phyloP scores from a whole-genome alignment of 2,888 invertebrate species.

The Ectropis crepuscularia region DNA sequence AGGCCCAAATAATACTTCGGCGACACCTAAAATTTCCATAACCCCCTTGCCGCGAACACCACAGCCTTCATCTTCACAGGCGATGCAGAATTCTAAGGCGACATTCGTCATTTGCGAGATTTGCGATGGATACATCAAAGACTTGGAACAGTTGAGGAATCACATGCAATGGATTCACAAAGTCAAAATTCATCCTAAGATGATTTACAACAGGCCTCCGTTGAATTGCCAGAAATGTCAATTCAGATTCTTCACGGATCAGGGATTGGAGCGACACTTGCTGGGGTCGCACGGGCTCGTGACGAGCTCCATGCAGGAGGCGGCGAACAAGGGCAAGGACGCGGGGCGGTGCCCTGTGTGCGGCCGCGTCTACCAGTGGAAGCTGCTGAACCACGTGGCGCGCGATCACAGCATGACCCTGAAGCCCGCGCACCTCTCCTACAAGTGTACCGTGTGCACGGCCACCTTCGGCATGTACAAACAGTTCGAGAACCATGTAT shows the following conservation, averaged over 20 bases:
- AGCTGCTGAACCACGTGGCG: slow-evolving; percentile 95
- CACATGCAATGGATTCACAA: slow-evolving; percentile 99
- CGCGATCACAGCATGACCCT: slow-evolving; percentile 96
- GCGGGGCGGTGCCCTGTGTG: slow-evolving; percentile 97
- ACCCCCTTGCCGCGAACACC: slow-evolving; percentile 92
- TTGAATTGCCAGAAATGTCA: slow-evolving; percentile 98
- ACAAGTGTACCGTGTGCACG: slow-evolving; percentile 97
- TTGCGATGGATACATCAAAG: slow-evolving; percentile 98
- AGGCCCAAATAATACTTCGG: slow-evolving; percentile 66
- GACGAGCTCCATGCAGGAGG: slow-evolving; percentile 98
- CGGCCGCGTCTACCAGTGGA: slow-evolving; percentile 93
- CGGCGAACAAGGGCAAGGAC: slow-evolving; percentile 97
- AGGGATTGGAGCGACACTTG: slow-evolving; percentile 97
- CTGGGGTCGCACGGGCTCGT: slow-evolving; percentile 97
- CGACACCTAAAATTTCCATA: slow-evolving; percentile 96
- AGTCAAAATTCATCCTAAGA: slow-evolving; percentile 98
- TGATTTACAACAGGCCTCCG: slow-evolving; percentile 97
- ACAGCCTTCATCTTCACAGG: slow-evolving; percentile 74
- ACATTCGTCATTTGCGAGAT: slow-evolving; percentile 98
- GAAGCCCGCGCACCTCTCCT: slow-evolving; percentile 96
- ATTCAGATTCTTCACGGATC: slow-evolving; percentile 98
- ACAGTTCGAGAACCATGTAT: slow-evolving; percentile 97
- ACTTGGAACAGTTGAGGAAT: slow-evolving; percentile 96
- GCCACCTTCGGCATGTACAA: slow-evolving; percentile 98
- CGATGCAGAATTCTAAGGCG: slow-evolving; percentile 85